phyloP scores from a whole-genome alignment of 2,113 vertebrate species.

The Brienomyrus longianalis region DNA sequence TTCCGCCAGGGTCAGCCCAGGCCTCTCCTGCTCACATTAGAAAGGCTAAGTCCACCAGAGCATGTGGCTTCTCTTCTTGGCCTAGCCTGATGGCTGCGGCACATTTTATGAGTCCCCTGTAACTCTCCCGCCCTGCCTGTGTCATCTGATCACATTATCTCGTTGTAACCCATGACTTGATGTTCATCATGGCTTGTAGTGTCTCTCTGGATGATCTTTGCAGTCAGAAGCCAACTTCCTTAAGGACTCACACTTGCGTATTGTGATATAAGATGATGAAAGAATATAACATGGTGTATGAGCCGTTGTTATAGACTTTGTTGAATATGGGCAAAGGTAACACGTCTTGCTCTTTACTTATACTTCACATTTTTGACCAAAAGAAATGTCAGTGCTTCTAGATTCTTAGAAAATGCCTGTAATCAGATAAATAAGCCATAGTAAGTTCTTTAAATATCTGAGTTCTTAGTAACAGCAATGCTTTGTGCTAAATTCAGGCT shows the following conservation, averaged over 20 bases:
- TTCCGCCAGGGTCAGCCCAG: not conserved
- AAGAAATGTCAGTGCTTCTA: not conserved
- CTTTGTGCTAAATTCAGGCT: not conserved
- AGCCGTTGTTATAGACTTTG: not conserved
- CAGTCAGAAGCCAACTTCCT: conserved; percentile 18
- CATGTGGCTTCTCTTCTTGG: not conserved
- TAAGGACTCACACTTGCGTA: not conserved
- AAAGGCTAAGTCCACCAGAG: not conserved
- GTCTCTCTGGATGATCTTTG: conserved; percentile 42
- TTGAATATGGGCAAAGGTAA: not conserved
- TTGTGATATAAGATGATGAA: not conserved
- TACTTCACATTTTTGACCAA: not conserved
- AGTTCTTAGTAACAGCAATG: not conserved
- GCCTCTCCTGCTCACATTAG: too few species aligned
- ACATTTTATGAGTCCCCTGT: conserved; percentile 45
- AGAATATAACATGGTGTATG: not conserved
- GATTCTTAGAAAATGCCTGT: not conserved
- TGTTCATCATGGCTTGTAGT: conserved; percentile 44
- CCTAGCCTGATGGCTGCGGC: conserved; percentile 17
- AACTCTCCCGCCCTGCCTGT: conserved; percentile 36
- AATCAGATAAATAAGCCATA: not conserved
- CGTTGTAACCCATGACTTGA: conserved; percentile 31
- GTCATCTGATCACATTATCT: conserved; percentile 29
- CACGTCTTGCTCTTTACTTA: not conserved
- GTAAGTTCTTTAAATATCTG: not conserved